Percentiles rank a stretch among this genome's conserved stretches.
phyloP scores from a whole-genome alignment of 2,888 invertebrate species.

The Drosophila prolongata region DNA sequence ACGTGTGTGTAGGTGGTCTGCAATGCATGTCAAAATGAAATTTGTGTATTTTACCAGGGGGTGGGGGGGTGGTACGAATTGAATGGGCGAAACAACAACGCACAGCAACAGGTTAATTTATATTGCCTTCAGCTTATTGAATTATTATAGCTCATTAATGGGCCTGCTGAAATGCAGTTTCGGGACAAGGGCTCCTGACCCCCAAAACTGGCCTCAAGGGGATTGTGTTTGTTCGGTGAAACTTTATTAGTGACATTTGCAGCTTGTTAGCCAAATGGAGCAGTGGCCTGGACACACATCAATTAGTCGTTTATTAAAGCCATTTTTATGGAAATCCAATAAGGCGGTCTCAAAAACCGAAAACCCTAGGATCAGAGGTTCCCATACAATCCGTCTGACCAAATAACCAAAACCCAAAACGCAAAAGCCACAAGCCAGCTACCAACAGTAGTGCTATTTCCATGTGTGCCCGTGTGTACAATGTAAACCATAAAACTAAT shows the following conservation, averaged over 20 bases:
- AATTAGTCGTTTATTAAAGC: constrained; percentile 59
- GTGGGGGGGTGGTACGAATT: not conserved
- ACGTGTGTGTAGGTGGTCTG: constrained; percentile 29
- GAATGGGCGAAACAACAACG: constrained; percentile 7
- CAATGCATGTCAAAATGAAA: constrained; percentile 52
- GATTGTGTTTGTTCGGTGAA: constrained; percentile 20
- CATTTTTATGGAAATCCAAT: constrained; percentile 25
- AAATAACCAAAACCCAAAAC: constrained; percentile 1
- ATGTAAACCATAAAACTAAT: constrained; percentile 81
- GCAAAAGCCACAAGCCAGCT: constrained; percentile 25
- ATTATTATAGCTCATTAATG: constrained; percentile 73
- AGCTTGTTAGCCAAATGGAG: constrained; percentile 50
- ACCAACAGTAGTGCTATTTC: constrained; percentile 46
- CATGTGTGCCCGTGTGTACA: constrained; percentile 47
- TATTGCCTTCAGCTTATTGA: constrained; percentile 68
- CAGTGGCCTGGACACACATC: constrained; percentile 39
- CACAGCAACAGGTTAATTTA: constrained; percentile 72
- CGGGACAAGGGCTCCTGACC: not conserved
- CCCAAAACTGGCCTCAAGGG: constrained; percentile 8
- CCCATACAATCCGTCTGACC: constrained; percentile 4
- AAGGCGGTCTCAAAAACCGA: not conserved
- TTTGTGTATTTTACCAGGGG: constrained; percentile 40
- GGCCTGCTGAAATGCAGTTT: constrained; percentile 55
- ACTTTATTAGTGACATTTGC: constrained; percentile 47
- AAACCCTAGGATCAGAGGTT: not conserved